Percentiles rank a stretch among this genome's conserved stretches.
These are phyloP conservation scores for Platycheirus albimanus DNA, from an alignment of 2,888 invertebrate species.

Conservation along the genomic window DNA sequence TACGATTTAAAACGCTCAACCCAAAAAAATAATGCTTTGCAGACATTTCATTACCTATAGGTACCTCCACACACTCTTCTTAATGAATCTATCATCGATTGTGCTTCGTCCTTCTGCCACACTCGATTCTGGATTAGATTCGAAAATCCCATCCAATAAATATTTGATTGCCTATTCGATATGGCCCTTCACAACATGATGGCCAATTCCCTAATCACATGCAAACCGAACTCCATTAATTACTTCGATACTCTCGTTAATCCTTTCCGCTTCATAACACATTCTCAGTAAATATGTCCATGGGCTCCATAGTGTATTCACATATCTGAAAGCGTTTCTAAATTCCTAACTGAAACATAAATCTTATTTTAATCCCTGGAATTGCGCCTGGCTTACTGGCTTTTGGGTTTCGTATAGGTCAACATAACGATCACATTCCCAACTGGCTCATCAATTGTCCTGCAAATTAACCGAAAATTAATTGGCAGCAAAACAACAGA, in stretches of 20 bases:
- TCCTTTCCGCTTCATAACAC: slow-evolving; percentile 71
- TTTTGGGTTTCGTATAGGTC: slow-evolving; percentile 52
- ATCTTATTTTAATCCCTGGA: slow-evolving; percentile 68
- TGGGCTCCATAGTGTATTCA: background rate
- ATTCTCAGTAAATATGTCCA: slow-evolving; percentile 45
- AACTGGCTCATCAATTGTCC: slow-evolving; percentile 69
- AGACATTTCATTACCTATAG: too few relatives aligned
- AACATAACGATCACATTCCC: slow-evolving; percentile 67
- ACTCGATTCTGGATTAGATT: slow-evolving; percentile 31
- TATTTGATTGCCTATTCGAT: slow-evolving; percentile 19
- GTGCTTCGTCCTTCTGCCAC: slow-evolving; percentile 10
- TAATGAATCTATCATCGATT: slow-evolving; percentile 20
- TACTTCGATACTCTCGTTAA: slow-evolving; percentile 69
- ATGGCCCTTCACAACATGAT: slow-evolving; percentile 30
- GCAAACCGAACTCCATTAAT: slow-evolving; percentile 61
- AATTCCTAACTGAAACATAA: slow-evolving; percentile 63
- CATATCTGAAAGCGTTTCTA: slow-evolving; percentile 36
- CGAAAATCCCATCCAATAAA: slow-evolving; percentile 24
- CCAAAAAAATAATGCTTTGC: too few relatives aligned
- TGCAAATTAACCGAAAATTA: slow-evolving; percentile 71
- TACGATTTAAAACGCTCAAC: too few relatives aligned
- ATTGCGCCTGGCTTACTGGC: slow-evolving; percentile 62
- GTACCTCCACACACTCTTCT: too few relatives aligned
- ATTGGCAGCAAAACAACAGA: slow-evolving; percentile 56
- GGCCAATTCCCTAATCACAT: slow-evolving; percentile 47